Evolutionary conservation across 2,797 vertebrate species (phyloP), one percentile per base, ranked within the genome.

Genomic region (Remorina albescens): DNA sequence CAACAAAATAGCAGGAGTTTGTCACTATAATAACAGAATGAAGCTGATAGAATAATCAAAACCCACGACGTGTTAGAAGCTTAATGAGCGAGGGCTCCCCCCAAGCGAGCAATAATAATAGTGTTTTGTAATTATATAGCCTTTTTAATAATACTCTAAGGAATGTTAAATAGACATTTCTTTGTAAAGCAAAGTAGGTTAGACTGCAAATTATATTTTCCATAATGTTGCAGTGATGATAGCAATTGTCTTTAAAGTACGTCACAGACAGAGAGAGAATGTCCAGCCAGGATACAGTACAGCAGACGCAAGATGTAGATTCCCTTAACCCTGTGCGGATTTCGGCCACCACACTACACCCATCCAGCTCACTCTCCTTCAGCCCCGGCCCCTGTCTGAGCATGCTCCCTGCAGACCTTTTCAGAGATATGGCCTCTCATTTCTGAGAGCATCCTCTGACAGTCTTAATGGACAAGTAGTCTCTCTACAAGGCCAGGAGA

Each of bases 41-140:
- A 69, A 81, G 83, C 83, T 84, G 90, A 92, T 92, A 81, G 86
- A 91, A 90, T 92, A 90, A 91, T 92, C 93, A 89, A 91, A 90
- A 92, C 90, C 82, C 76, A 82, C 72, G 77, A 91, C 82, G 79
- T 93, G 87, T 93, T 88, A 83, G 89, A 86, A 76, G 90, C 88
- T 83, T 93, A 93, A 94, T 93, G 91, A 93, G 86, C 80, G 54
- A 86, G 88, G 89, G 88, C 91, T 87, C 85, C 88, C 91, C 90
- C 91, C 91, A 86, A 89, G 92, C 75, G 90, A 85, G 88, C 79
- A 85, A 85, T 89, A 91, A 90, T 90, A 89, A 90, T 81, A 87
- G 86, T 88, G 89, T 93, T 90, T 92, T 92, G 90, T 91, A 90
- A 92, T 92, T 89, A 87, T 89, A 89, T 91, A 91, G 88, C 87